These are phyloP conservation scores for Sturnira hondurensis DNA, from an alignment of 2,113 vertebrate genomes.

Conservation along the genomic window DNA sequence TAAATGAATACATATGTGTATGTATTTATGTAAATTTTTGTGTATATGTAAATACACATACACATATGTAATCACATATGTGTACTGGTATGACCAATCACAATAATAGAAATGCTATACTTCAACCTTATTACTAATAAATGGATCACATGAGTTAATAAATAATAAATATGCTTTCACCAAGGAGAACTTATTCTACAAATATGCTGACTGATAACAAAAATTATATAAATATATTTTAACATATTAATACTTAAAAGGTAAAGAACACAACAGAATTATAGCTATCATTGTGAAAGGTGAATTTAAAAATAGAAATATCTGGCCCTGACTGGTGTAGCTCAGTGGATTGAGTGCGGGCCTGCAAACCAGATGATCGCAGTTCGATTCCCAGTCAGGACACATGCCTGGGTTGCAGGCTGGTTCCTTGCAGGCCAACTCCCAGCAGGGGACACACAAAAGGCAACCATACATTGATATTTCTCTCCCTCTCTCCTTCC, in stretches of 20 bases:
- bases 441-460: too few species aligned
- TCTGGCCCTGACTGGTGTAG: too few species aligned
- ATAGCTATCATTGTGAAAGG: not conserved
- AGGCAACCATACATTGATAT: too few species aligned
- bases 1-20: not conserved
- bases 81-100: not conserved
- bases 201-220: not conserved
- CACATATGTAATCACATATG: not conserved
- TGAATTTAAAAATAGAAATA: not conserved
- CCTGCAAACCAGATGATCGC: too few species aligned
- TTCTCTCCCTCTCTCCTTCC: too few species aligned
- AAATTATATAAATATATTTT: not conserved
- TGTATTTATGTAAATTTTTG: not conserved
- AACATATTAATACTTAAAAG: not conserved
- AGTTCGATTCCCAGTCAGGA: too few species aligned
- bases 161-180: not conserved
- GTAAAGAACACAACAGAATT: not conserved
- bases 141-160: not conserved
- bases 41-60: not conserved
- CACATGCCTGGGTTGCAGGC: too few species aligned
- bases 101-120: not conserved
- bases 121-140: not conserved
- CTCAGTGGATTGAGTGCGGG: too few species aligned
- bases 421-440: too few species aligned
- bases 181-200: not conserved